Conservation (phyloP, 2,797 vertebrate species). For the Dryobates pubescens region DNA sequence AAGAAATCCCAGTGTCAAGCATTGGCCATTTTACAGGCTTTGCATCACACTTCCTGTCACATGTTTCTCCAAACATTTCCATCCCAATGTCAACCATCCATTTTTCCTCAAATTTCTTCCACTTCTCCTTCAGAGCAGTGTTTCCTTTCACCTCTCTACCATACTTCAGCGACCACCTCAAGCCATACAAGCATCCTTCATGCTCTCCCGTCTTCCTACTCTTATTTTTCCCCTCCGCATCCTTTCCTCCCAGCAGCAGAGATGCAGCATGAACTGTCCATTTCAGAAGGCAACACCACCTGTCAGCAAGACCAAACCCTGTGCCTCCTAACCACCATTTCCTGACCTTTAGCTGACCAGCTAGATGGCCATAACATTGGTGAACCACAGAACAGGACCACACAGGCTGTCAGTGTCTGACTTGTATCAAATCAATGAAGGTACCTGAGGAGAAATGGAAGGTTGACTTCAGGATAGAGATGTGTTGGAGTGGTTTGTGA, state of each 20-base stretch:
- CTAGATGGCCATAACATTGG: not conserved
- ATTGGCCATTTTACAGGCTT: not conserved
- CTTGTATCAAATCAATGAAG: not conserved
- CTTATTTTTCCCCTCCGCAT: not conserved
- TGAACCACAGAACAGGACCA: not conserved
- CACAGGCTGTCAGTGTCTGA: not conserved
- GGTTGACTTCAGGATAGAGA: too few relatives aligned
- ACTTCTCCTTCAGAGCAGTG: not conserved
- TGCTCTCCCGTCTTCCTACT: not conserved
- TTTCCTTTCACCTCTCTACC: not conserved
- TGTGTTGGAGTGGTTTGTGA: too few relatives aligned
- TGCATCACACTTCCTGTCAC: not conserved
- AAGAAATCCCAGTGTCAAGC: not conserved
- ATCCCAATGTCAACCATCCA: not conserved
- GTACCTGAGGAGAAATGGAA: too few relatives aligned
- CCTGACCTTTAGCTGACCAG: not conserved
- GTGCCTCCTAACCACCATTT: not conserved
- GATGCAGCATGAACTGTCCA: too few relatives aligned
- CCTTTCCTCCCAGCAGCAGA: not conserved
- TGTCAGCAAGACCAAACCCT: not conserved
- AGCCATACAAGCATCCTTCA: not conserved
- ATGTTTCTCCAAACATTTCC: not conserved
- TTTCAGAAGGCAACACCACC: not conserved
- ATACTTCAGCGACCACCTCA: not conserved
- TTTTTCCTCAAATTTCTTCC: not conserved